A percentile compares a stretch with the other conserved stretches of the same genome.
Conservation (phyloP, 2,113 vertebrate species). For the Pluvianellus socialis region DNA sequence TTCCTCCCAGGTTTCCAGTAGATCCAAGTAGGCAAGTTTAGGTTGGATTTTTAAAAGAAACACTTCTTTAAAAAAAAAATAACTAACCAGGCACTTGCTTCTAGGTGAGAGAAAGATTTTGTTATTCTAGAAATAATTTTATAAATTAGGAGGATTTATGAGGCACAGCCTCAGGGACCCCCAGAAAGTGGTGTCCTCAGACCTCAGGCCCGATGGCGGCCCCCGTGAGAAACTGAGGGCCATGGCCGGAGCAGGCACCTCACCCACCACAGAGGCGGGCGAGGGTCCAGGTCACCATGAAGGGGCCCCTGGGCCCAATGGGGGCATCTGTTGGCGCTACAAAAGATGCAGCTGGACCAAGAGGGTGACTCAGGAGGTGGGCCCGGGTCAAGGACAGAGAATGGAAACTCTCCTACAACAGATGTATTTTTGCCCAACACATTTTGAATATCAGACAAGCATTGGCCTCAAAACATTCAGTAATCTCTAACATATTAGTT, state of each 20-base stretch:
- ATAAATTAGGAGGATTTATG: neutral
- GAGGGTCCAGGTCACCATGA: too few relatives aligned
- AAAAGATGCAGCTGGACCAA: too few relatives aligned
- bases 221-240: too few relatives aligned
- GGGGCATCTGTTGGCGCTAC: too few relatives aligned
- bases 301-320: too few relatives aligned
- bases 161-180: accelerated
- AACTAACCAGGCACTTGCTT: neutral
- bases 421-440: neutral
- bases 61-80: neutral
- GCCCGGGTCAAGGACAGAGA: neutral
- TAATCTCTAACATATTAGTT: neutral
- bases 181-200: neutral
- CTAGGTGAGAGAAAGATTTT: neutral
- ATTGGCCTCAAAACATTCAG: neutral
- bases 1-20: neutral
- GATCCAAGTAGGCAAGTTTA: neutral
- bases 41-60: neutral
- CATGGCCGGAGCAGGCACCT: accelerated
- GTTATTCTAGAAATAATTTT: neutral
- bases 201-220: neutral
- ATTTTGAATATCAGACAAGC: neutral
- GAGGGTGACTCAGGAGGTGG: neutral
- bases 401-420: neutral
- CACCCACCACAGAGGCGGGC: too few relatives aligned